Evolutionary conservation across 2,797 vertebrate species (phyloP), one percentile per base, ranked within the genome.

Genomic region (Anomalospiza imberbis): DNA sequence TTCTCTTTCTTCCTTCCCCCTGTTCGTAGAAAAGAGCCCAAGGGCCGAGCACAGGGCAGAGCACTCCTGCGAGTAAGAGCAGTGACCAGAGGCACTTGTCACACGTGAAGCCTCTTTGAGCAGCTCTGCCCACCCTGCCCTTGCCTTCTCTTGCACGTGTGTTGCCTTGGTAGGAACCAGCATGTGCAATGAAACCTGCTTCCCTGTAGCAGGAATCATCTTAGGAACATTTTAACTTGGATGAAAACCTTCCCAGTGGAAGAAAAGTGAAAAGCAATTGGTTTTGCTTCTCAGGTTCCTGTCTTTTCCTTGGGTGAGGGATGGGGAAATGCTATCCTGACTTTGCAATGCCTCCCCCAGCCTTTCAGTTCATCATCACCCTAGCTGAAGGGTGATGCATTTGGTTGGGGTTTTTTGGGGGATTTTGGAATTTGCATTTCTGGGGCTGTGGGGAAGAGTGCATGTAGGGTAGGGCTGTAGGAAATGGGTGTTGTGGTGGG

Each of bases 11-110:
- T 68, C 90, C 83, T 92, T 93, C 63, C 84, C 31, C 80, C 34
- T 19, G 4, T 95, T 96, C 80, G 5, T 32, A 89, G 96, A 96
- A 96, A 92, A 90, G 71, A 62, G 68, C 71, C 88, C 44, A 1
- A 57, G 78, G 1, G 17, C 53, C 0, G 4, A 40, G 40, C 4
- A 5, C 3, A 4, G 32, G 48, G 32, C 50, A 31, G 34, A n/a
- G 51, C 4, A 1, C 8, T 86, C 89, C 74, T 55, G 63, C 0
- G 25, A 81, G 51, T 13, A 1, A 48, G 57, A n/a, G 73, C 13
- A 2, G 58, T 45, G 88, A 36, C 63, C 10, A 6, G 74, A 45
- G 80, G 51, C 0, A 0, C 24, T 31, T 8, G 31, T 12, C 8
- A 25, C 3, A 1, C 5, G 13, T 18, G 1, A 11, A 78, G 12